These are phyloP conservation scores for Aricia artaxerxes DNA, from an alignment of 2,888 invertebrate genomes.

Conservation along the genomic window DNA sequence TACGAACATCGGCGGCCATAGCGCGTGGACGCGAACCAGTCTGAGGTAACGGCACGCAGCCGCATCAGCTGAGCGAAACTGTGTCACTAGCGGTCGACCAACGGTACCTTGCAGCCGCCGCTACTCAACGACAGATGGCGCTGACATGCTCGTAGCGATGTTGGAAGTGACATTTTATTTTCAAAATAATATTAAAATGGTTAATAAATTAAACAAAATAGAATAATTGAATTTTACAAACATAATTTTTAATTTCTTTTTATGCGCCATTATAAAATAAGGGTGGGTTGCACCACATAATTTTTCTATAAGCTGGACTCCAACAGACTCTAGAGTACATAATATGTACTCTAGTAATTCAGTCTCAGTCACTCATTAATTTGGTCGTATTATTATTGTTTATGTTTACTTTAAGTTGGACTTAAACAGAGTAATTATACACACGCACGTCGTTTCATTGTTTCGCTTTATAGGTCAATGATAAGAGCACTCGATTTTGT, in stretches of 20 bases:
- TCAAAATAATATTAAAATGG: no score
- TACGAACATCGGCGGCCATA: not conserved
- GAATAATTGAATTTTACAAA: no score
- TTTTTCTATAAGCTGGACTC: no score
- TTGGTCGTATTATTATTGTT: not conserved
- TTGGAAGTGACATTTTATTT: no score
- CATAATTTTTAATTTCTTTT: no score
- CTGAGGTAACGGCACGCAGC: conserved; percentile 44
- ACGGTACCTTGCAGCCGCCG: conserved; percentile 58
- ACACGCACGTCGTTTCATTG: conserved; percentile 30
- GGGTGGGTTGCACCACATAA: no score
- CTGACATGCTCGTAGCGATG: not conserved
- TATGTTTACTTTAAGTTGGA: not conserved
- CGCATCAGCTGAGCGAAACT: conserved; percentile 71
- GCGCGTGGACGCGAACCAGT: not conserved
- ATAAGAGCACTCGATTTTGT: conserved; percentile 45
- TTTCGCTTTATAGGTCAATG: conserved; percentile 46
- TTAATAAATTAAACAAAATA: no score
- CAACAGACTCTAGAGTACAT: no score
- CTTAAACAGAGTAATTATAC: not conserved
- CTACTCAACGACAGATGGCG: conserved; percentile 70
- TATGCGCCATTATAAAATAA: no score
- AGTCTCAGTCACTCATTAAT: no score
- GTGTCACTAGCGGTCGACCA: conserved; percentile 70
- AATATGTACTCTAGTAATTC: no score